These are phyloP conservation scores for Megathymus violae DNA, from an alignment of 1,140 invertebrate genomes.

Conservation along the genomic window DNA sequence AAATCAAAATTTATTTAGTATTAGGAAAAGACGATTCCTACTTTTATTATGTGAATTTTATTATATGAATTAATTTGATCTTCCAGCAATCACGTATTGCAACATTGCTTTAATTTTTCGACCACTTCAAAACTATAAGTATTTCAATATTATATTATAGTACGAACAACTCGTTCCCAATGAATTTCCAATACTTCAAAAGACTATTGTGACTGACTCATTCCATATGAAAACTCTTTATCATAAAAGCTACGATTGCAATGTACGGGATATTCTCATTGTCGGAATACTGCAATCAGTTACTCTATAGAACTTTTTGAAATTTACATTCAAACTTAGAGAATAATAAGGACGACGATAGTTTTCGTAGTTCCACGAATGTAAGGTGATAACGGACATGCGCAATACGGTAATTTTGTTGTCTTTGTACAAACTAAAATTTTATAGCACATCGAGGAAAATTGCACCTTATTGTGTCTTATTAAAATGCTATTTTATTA, in stretches of 20 bases:
- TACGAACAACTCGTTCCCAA: conserved; percentile 3
- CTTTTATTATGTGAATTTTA: too few species aligned
- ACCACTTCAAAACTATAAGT: background rate
- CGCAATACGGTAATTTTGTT: conserved; percentile 55
- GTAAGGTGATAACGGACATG: conserved; percentile 70
- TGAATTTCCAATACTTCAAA: conserved; percentile 15
- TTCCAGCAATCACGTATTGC: too few species aligned
- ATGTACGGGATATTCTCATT: conserved; percentile 26
- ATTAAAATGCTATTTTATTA: conserved; percentile 43
- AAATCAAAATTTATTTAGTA: too few species aligned
- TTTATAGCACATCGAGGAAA: conserved; percentile 37
- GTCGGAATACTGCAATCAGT: conserved; percentile 33
- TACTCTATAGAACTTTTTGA: conserved; percentile 38
- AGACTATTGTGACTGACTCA: conserved; percentile 23
- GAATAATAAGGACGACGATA: conserved; percentile 76
- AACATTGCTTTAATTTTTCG: background rate
- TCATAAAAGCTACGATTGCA: conserved; percentile 31
- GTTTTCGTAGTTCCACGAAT: conserved; percentile 70
- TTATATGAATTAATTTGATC: too few species aligned
- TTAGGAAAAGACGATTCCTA: too few species aligned
- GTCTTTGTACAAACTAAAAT: conserved; percentile 54
- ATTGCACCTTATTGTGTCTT: conserved; percentile 44
- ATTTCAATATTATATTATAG: background rate
- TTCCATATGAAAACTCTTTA: conserved; percentile 32
- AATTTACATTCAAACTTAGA: conserved; percentile 56